Base-by-base conservation (phyloP, 1,140 invertebrate species). In the Leptinotarsa defecta region DNA sequence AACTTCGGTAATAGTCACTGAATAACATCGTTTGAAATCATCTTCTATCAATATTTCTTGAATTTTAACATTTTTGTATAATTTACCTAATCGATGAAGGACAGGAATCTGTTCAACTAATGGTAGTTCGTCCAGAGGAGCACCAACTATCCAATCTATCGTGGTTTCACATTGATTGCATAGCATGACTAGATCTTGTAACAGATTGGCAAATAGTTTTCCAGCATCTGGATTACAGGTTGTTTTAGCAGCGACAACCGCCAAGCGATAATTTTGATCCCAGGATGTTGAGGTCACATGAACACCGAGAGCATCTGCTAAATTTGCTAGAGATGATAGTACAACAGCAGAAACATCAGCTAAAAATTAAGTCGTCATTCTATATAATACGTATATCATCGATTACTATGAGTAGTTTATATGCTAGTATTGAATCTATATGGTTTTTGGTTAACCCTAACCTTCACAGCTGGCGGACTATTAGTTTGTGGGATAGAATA, bases 61-160 rank as follows among this genome's bases (percentile, higher is more conserved):
- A 43, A 43, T 43, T 0, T 57, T 57, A 17, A 57, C 52, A 57
- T 57, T 57, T 34, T 34, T 34, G 34, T 34, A 57, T 57, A 15
- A 24, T 15, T 75, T 65, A 91, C 90, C 90, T 71, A 94, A 86
- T 81, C 93, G 87, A 83, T 94, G 93, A 4, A 94, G 86, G 57
- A 94, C 89, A 4, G 93, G 91, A 82, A 94, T 94, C 85, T 94
- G 93, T 81, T 94, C 93, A 0, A 93, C 91, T 5, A 94, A 86
- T 0, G 93, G 92, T 65, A 94, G 80, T 78, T 94, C 90, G 75
- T 92, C 91, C 15, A 92, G 81, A 1, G 90, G 90, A 1, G 90
- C 90, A 2, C 90, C 90, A 68, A 90, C 81, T 20, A 91, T 89
- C 86, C 90, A 91, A 73, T 91, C 90, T 75, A 89, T 89, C 0